Base-by-base conservation (phyloP, 2,113 vertebrate genomes). In the Thymallus thymallus region DNA sequence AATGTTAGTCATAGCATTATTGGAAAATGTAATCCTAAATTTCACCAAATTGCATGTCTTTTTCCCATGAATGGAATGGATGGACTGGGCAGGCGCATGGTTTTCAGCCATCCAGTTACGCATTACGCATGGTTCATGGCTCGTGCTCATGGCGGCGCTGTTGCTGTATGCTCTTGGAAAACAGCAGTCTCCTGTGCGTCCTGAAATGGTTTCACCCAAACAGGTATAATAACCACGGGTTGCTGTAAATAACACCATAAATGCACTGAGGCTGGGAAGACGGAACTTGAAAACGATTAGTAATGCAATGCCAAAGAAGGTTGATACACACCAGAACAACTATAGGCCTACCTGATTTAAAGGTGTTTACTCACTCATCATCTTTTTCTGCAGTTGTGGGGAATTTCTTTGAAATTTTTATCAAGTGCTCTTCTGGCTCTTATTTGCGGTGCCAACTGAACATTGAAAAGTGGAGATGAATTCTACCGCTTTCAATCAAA, bases 401-500 rank as follows among this genome's bases (percentile, higher is more conserved):
- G 62, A 1, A n/a, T 76, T 73, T 73, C 29, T 69, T 24, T 24
- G 69, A 69, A 76, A 80, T 64, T 32, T 41, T 41, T 41, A 67
- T 74, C 61, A 70, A 22, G 68, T 71, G 71, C 63, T 73, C n/a
- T 29, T 24, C 20, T 75, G 6, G 74, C 3, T 24, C 26, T 23
- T 22, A 10, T 69, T 35, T 24, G 3, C 16, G n/a, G 60, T 72
- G 66, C 23, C 30, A 46, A 56, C 48, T 56, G 3, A 81, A 83
- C 87, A 79, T 89, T 68, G 20, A 73, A 63, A 69, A 80, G 81
- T 70, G 82, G 78, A 85, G 73, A 96, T 96, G 95, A 95, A 94
- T 80, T 84, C 80, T 71, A 91, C 86, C 63, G 90, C 86, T 12
- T 94, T 94, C 51, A 95, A 96, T 84, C 94, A 94, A 70, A 96